Base-by-base conservation (phyloP, 2,797 vertebrate species). In the Botia kubotai region DNA sequence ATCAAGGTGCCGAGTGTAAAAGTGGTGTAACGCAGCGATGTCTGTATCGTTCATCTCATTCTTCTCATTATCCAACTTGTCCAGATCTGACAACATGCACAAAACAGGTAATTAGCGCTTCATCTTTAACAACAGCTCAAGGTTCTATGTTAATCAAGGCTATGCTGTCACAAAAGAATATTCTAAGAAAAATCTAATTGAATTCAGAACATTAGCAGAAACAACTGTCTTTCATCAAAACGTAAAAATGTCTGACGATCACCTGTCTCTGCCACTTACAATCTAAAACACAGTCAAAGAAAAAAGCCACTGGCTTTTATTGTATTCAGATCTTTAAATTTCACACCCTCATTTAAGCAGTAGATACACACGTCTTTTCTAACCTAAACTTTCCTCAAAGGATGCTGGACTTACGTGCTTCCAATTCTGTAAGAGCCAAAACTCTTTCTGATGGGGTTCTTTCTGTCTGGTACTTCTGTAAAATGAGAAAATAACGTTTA, bases 11-110 rank as follows among this genome's bases (percentile, higher is more conserved):
- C 90, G 95, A 85, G 96, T 95, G 92, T 99, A 99, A 89, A 98
- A 99, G 87, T 96, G 97, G 86, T 94, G 96, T 80, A 99, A 95
- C 12, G 97, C 96, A 62, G 94, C 93, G 29, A 98, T 97, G 88
- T 98, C 97, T 4, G 93, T 91, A 89, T 97, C 94, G 88, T 98
- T 98, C 94, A 98, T 91, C 87, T 98, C 96, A 60, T 93, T 96
- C 92, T 99, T 99, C 93, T 98, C 96, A 81, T 93, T 95, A 93
- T 99, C 97, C 84, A 97, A 91, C 90, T 99, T 98, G 90, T 98
- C 96, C 89, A 98, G 92, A 92, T 99, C 97, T 99, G 80, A 62
- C 46, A 90, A 43, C 8, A 62, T 19, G 13, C n/a, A 70, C 14
- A 72, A n/a, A 63, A 68, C 39, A 57, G 1, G 13, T 21, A 46